phyloP scores from a whole-genome alignment of 2,888 invertebrate genomes.

The Xanthorhoe spadicearia region DNA sequence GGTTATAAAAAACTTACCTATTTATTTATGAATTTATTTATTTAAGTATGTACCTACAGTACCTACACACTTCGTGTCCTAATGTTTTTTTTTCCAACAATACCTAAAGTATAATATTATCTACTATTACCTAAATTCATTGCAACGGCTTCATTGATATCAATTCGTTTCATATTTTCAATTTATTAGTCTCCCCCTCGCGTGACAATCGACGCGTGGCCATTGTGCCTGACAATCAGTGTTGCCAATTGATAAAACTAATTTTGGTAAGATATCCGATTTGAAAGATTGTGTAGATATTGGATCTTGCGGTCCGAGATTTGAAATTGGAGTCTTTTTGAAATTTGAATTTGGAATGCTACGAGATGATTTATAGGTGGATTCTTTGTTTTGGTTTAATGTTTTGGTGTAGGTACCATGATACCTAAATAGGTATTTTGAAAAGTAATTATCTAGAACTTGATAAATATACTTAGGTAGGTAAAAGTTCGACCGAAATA shows the following conservation, averaged over 20 bases:
- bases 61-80: no score
- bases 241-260: slow-evolving; percentile 60
- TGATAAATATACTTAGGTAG: no score
- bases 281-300: slow-evolving; percentile 12
- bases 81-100: no score
- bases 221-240: slow-evolving; percentile 59
- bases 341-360: neutral
- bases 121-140: slow-evolving; percentile 30
- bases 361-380: no score
- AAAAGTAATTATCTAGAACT: neutral
- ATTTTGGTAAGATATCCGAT: slow-evolving; percentile 35
- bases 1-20: no score
- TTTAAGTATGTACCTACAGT: neutral
- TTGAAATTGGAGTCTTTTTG: neutral
- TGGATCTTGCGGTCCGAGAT: no score
- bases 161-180: slow-evolving; percentile 68
- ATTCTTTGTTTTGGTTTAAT: no score
- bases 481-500: no score
- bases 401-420: neutral
- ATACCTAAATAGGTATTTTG: no score
- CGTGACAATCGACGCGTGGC: slow-evolving; percentile 54
- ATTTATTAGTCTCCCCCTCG: slow-evolving; percentile 50
- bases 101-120: neutral
- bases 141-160: slow-evolving; percentile 61
- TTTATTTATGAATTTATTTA: neutral